These are phyloP conservation scores for Nephrocerus scutellatus DNA, from an alignment of 2,888 invertebrate genomes.

Conservation along the genomic window DNA sequence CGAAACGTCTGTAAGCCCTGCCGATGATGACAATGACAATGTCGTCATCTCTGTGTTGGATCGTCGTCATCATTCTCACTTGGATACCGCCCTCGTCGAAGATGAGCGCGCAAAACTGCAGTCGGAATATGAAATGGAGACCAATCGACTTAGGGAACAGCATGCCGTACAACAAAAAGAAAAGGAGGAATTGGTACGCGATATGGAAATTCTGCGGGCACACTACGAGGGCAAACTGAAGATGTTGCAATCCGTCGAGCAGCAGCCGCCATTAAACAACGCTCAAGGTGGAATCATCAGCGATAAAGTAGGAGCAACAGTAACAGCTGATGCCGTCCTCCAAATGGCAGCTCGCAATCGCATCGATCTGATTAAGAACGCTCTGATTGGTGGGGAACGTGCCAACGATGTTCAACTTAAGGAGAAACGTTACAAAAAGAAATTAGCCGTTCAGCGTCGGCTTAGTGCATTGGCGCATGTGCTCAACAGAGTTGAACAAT, in stretches of 20 bases:
- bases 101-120: constrained; percentile 47
- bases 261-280: neutral
- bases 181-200: constrained; percentile 30
- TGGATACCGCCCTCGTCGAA: no score
- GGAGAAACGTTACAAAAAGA: constrained; percentile 60
- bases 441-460: constrained; percentile 62
- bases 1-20: constrained; percentile 10
- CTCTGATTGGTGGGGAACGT: constrained; percentile 74
- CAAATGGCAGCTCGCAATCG: constrained; percentile 42
- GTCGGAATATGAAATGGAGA: constrained; percentile 40
- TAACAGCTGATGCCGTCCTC: constrained; percentile 14
- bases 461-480: constrained; percentile 54
- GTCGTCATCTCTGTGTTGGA: constrained; percentile 50
- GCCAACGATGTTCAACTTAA: constrained; percentile 64
- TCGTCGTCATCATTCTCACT: neutral
- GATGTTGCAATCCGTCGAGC: constrained; percentile 12
- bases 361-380: constrained; percentile 60
- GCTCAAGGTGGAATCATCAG: neutral
- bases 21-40: constrained; percentile 49
- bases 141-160: constrained; percentile 43
- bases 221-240: constrained; percentile 31
- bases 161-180: constrained; percentile 29
- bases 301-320: neutral
- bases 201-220: constrained; percentile 28
- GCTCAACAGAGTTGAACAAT: constrained; percentile 55